phyloP scores from a whole-genome alignment of 2,888 invertebrate species.

The Colletes collaris region DNA sequence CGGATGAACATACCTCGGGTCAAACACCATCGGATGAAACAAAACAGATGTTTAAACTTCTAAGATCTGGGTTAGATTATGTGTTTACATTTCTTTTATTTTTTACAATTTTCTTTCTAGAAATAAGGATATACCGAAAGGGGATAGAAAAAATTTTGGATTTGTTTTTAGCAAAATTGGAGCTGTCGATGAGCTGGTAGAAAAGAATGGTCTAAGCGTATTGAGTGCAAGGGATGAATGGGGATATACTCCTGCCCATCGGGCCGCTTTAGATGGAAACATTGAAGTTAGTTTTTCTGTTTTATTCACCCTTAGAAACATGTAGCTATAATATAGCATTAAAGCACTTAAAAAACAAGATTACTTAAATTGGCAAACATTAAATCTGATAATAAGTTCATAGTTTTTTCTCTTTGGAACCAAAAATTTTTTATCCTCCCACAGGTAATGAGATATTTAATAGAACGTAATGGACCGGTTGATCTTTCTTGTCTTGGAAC shows the following conservation, averaged over 20 bases:
- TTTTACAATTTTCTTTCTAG: neutral
- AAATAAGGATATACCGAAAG: neutral
- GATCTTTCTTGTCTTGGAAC: constrained; percentile 94
- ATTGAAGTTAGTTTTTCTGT: constrained; percentile 85
- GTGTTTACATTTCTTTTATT: neutral
- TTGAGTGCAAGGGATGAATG: constrained; percentile 93
- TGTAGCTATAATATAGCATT: too few relatives aligned
- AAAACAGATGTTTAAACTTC: constrained; percentile 92
- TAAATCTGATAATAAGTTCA: neutral
- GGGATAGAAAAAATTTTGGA: neutral
- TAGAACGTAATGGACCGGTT: constrained; percentile 92
- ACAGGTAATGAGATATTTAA: constrained; percentile 91
- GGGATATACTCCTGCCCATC: constrained; percentile 96
- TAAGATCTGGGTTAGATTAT: constrained; percentile 89
- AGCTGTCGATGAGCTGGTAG: constrained; percentile 92
- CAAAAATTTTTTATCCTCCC: neutral
- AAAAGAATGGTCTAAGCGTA: constrained; percentile 89
- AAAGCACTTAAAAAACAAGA: too few relatives aligned
- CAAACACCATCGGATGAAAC: constrained; percentile 81
- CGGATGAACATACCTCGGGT: constrained; percentile 77
- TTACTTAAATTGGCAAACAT: too few relatives aligned
- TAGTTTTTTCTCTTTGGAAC: neutral
- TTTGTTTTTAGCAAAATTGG: constrained; percentile 88
- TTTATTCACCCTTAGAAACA: neutral
- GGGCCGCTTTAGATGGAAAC: constrained; percentile 95